Conservation (phyloP, 2,888 invertebrate species). For the Drosophila fulvimacula region DNA sequence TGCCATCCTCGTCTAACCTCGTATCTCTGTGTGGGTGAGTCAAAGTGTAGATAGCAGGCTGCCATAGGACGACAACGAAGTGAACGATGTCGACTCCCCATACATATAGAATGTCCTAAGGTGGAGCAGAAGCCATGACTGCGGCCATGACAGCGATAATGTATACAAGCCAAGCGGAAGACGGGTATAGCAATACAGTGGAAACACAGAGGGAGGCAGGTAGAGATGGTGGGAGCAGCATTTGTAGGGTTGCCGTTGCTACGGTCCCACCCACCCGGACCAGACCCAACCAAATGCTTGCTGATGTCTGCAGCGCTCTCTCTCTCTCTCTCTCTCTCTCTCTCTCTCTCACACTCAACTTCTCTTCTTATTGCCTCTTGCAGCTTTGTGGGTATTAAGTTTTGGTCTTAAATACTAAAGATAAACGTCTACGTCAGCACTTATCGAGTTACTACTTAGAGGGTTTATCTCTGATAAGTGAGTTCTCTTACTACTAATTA, state of each 20-base stretch:
- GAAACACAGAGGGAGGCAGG: background rate
- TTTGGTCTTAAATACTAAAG: slow-evolving; percentile 70
- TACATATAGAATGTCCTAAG: slow-evolving; percentile 75
- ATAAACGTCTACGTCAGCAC: slow-evolving; percentile 58
- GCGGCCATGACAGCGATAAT: slow-evolving; percentile 82
- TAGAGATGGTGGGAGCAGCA: slow-evolving; percentile 11
- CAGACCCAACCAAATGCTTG: slow-evolving; percentile 52
- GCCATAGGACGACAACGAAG: slow-evolving; percentile 78
- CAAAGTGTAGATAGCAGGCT: slow-evolving; percentile 74
- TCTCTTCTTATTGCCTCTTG: slow-evolving; percentile 11
- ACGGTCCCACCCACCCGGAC: slow-evolving; percentile 16
- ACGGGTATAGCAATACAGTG: slow-evolving; percentile 9
- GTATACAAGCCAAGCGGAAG: slow-evolving; percentile 54
- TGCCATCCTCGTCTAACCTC: slow-evolving; percentile 68
- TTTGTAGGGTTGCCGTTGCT: slow-evolving; percentile 64
- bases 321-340: slow-evolving; percentile 30
- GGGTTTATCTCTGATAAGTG: slow-evolving; percentile 4
- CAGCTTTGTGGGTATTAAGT: slow-evolving; percentile 76
- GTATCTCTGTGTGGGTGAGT: slow-evolving; percentile 54
- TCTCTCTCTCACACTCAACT: slow-evolving; percentile 25
- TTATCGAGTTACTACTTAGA: slow-evolving; percentile 22
- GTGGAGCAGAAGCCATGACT: slow-evolving; percentile 84
- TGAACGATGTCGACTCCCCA: slow-evolving; percentile 72
- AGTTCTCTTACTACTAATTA: background rate
- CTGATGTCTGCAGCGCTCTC: slow-evolving; percentile 37